phyloP scores from a whole-genome alignment of 2,797 vertebrate species.

The Siniperca scherzeri region DNA sequence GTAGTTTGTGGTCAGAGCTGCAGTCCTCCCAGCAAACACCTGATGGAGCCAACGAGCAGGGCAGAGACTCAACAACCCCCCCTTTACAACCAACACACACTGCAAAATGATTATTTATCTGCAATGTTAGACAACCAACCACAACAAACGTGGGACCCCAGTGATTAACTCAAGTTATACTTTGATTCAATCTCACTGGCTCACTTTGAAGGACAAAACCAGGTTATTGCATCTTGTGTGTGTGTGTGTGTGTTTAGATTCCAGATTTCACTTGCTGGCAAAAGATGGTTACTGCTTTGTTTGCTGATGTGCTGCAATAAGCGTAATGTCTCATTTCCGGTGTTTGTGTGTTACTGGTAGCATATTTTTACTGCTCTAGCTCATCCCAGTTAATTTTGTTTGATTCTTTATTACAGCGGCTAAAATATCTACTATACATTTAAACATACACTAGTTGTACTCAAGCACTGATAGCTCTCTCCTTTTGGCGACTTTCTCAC shows the following conservation, averaged over 20 bases:
- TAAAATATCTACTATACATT: too few species aligned
- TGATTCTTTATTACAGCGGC: too few species aligned
- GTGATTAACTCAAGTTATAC: constrained; percentile 14
- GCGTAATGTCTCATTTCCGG: too few species aligned
- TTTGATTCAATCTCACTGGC: constrained; percentile 32
- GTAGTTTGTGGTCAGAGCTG: not conserved
- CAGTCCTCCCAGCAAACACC: constrained; percentile 43
- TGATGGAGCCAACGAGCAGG: constrained; percentile 51
- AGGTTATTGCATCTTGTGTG: not conserved
- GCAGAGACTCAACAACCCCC: not conserved
- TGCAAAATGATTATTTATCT: constrained; percentile 25
- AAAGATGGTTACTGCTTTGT: not conserved
- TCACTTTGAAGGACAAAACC: constrained; percentile 43
- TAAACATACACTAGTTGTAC: too few species aligned
- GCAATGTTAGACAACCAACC: constrained; percentile 6
- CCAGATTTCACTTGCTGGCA: not conserved
- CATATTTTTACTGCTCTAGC: too few species aligned
- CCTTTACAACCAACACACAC: not conserved
- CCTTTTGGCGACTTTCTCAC: too few species aligned
- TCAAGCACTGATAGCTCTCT: too few species aligned
- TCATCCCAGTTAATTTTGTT: too few species aligned
- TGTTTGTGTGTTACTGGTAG: too few species aligned
- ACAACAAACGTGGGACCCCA: constrained; percentile 6
- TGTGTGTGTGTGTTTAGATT: not conserved
- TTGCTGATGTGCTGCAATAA: not conserved